These are phyloP conservation scores for Gryllus longicercus DNA, from an alignment of 2,888 invertebrate species.

Conservation along the genomic window DNA sequence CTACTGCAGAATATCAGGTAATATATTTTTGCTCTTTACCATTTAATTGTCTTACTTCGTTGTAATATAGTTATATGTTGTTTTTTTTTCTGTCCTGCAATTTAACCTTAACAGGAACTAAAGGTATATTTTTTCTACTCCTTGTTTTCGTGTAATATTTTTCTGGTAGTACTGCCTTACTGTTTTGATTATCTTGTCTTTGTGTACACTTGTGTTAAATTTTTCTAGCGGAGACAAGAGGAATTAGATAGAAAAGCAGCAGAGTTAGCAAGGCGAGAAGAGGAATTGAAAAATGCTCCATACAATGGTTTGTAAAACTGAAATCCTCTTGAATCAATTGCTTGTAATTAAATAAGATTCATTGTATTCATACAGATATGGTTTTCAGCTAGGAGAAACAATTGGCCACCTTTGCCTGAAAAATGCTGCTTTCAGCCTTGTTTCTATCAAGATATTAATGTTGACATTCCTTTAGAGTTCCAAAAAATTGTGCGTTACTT, in stretches of 20 bases:
- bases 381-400: slow-evolving; percentile 69
- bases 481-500: slow-evolving; percentile 92
- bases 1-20: slow-evolving; percentile 72
- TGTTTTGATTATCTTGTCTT: too few species aligned
- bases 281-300: slow-evolving; percentile 65
- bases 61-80: not conserved
- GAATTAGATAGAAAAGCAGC: slow-evolving; percentile 89
- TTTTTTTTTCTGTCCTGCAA: not conserved
- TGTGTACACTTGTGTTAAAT: not conserved
- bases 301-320: slow-evolving; percentile 46
- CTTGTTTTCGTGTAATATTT: not conserved
- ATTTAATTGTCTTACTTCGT: not conserved
- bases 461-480: slow-evolving; percentile 97
- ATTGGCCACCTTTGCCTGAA: slow-evolving; percentile 97
- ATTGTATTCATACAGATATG: not conserved
- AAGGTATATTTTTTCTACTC: slow-evolving; percentile 34
- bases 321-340: not conserved
- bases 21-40: too few species aligned
- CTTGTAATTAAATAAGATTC: not conserved
- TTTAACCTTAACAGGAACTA: slow-evolving; percentile 20
- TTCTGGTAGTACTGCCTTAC: not conserved
- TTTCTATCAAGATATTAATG: slow-evolving; percentile 98
- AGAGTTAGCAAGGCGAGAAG: slow-evolving; percentile 82
- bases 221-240: slow-evolving; percentile 71
- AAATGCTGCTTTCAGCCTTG: slow-evolving; percentile 94